A percentile compares a stretch with the other conserved stretches of the same genome.
These are phyloP conservation scores for Prietella phreatophila DNA, from an alignment of 2,113 vertebrate genomes.

Conservation along the genomic window DNA sequence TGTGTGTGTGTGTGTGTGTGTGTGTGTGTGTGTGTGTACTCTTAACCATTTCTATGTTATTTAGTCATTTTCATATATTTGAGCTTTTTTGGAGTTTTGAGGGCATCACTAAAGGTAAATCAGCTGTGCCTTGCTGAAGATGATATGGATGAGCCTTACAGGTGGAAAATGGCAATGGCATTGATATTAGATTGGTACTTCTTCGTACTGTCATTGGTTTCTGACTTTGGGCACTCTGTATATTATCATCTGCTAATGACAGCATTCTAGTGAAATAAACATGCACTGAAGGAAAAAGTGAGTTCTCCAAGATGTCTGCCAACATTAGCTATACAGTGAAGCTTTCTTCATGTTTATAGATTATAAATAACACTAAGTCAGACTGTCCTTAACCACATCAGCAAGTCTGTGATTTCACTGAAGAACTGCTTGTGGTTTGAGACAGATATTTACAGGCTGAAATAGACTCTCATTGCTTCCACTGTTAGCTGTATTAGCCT, in stretches of 20 bases:
- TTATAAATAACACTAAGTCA: neutral
- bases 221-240: neutral
- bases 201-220: neutral
- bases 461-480: neutral
- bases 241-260: neutral
- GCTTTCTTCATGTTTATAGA: neutral
- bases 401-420: neutral
- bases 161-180: neutral
- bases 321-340: neutral
- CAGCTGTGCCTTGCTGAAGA: neutral
- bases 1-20: too few species aligned
- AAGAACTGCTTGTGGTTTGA: neutral
- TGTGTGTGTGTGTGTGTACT: neutral
- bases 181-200: neutral
- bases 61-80: neutral
- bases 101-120: neutral
- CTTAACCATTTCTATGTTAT: neutral
- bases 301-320: neutral
- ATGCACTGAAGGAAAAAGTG: neutral
- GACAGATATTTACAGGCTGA: neutral
- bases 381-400: neutral
- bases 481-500: neutral
- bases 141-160: too few species aligned
- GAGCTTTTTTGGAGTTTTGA: neutral
- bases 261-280: neutral